Conservation (phyloP, 2,113 vertebrate genomes). For the Grammatotria lemairii region DNA sequence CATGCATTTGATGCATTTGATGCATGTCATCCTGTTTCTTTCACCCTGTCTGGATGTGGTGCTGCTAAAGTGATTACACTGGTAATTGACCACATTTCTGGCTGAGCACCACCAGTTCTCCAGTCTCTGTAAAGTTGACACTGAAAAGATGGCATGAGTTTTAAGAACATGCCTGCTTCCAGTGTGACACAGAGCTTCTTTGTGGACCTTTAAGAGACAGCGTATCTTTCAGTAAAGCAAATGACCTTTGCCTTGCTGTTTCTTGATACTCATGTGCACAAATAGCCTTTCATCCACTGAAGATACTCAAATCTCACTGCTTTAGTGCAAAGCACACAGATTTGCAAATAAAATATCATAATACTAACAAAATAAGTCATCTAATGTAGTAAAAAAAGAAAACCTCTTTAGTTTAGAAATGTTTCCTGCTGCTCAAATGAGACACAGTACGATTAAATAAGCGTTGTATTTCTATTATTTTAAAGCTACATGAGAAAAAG, state of each 20-base stretch:
- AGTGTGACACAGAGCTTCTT: conserved; percentile 1
- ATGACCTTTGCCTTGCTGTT: conserved; percentile 6
- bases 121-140: conserved; percentile 25
- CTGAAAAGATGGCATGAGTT: conserved; percentile 40
- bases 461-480: not conserved
- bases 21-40: not conserved
- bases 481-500: not conserved
- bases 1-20: not conserved
- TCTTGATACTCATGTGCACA: not conserved
- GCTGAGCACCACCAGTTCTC: conserved; percentile 20
- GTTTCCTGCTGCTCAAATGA: not conserved
- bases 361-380: not conserved
- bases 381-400: not conserved
- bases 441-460: not conserved
- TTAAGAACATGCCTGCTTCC: conserved; percentile 12
- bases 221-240: not conserved
- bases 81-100: conserved; percentile 58
- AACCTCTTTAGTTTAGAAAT: not conserved
- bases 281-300: not conserved
- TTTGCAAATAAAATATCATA: not conserved
- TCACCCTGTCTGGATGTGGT: not conserved
- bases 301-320: not conserved
- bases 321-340: not conserved
- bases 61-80: conserved; percentile 57
- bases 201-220: not conserved